These are phyloP conservation scores for Gadus macrocephalus DNA, from an alignment of 2,113 vertebrate genomes.

Conservation along the genomic window DNA sequence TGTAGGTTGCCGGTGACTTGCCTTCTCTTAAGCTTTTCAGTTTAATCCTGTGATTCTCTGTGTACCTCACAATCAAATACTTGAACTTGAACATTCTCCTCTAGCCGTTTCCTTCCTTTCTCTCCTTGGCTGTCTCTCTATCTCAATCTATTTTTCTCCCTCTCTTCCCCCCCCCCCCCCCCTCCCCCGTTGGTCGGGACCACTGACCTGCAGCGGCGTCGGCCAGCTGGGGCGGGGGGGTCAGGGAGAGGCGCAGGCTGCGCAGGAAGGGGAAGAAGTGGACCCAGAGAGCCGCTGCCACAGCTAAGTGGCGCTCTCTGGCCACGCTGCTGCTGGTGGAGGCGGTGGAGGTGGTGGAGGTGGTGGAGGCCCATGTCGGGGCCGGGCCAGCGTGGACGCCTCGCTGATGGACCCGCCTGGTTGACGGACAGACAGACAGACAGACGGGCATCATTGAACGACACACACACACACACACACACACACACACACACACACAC, in stretches of 20 bases:
- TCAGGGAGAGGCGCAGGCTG: conserved; percentile 83
- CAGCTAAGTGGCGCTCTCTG: conserved; percentile 94
- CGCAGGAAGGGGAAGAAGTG: conserved; percentile 91
- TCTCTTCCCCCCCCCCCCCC: background rate
- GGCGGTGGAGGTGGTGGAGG: conserved; percentile 59
- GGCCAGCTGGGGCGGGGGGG: conserved; percentile 80
- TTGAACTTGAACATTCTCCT: no score
- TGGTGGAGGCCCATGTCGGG: conserved; percentile 52
- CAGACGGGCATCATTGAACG: background rate
- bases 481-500: conserved; percentile 26
- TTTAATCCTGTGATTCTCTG: no score
- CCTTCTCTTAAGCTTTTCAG: no score
- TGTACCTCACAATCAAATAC: no score
- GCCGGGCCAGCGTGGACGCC: conserved; percentile 62
- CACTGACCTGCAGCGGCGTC: conserved; percentile 91
- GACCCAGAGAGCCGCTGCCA: conserved; percentile 83
- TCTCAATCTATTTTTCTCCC: background rate
- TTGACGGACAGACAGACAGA: conserved; percentile 27
- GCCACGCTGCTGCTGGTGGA: conserved; percentile 40
- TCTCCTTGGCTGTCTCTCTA: background rate
- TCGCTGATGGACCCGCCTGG: conserved; percentile 78
- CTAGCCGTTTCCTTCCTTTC: background rate
- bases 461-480: conserved; percentile 2
- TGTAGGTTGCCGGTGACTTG: no score
- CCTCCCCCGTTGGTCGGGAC: background rate